phyloP scores from a whole-genome alignment of 2,113 vertebrate species.

The Cricetomys ansorgei region DNA sequence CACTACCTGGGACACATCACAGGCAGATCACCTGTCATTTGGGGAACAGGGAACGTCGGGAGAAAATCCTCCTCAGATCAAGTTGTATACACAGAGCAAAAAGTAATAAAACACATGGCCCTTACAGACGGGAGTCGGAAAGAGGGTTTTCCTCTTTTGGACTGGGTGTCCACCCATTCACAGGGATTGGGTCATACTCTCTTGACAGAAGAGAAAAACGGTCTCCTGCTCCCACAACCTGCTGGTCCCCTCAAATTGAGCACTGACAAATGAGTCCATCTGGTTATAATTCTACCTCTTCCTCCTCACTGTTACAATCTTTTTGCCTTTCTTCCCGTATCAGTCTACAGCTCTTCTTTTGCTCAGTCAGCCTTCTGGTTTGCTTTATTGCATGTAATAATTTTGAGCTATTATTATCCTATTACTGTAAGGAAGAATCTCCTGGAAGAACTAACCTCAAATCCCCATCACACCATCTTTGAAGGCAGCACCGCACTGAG shows the following conservation, averaged over 20 bases:
- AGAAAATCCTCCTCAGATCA: conserved; percentile 74
- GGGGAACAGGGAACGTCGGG: not conserved
- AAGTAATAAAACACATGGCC: conserved; percentile 33
- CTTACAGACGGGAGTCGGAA: conserved; percentile 42
- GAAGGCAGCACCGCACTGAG: not conserved
- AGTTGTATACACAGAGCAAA: conserved; percentile 43
- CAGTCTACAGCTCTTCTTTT: not conserved
- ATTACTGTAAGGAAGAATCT: conserved; percentile 12
- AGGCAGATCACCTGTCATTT: conserved; percentile 68
- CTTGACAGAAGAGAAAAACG: not conserved
- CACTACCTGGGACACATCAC: conserved; percentile 73
- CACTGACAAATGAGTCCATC: not conserved
- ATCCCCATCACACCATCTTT: not conserved
- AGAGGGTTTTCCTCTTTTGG: not conserved
- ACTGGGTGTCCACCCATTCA: not conserved
- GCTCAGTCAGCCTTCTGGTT: conserved; percentile 15
- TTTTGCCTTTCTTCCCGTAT: not conserved
- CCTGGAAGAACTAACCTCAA: not conserved
- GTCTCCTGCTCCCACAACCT: not conserved
- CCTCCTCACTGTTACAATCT: not conserved
- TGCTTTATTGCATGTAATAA: not conserved
- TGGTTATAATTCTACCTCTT: not conserved
- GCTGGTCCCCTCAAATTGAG: not conserved
- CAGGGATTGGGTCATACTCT: not conserved
- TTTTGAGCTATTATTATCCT: not conserved